Evolutionary conservation across 2,113 vertebrate genomes (phyloP).

Genomic region (Sphaerodactylus townsendi): DNA sequence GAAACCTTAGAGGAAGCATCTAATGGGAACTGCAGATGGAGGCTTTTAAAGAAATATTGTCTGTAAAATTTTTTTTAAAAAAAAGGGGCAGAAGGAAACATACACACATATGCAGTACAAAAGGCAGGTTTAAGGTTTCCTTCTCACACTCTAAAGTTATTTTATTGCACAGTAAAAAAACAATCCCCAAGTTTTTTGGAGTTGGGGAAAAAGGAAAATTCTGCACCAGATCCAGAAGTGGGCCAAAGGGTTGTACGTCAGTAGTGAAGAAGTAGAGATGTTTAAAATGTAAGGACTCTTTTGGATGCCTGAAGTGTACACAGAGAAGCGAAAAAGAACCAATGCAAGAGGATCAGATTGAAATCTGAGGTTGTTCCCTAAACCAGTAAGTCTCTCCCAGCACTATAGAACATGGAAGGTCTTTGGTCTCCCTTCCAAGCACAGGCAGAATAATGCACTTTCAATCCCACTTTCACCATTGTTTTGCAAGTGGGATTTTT

Average conservation of each 20-base stretch:
- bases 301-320: neutral
- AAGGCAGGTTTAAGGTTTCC: constrained; percentile 66
- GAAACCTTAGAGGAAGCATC: constrained; percentile 97
- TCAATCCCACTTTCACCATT: too few species aligned
- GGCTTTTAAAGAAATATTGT: constrained; percentile 96
- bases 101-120: constrained; percentile 7
- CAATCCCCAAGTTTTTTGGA: constrained; percentile 52
- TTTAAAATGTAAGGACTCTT: constrained; percentile 33
- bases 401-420: neutral
- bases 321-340: neutral
- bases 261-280: neutral
- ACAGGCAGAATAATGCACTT: too few species aligned
- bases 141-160: constrained; percentile 68
- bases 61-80: constrained; percentile 68
- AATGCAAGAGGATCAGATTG: neutral
- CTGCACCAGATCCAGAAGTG: constrained; percentile 41
- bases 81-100: constrained; percentile 31
- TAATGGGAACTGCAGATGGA: constrained; percentile 98
- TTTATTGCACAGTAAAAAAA: constrained; percentile 76
- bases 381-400: neutral
- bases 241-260: constrained; percentile 40
- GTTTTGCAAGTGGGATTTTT: too few species aligned
- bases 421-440: too few species aligned
- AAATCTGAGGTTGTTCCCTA: neutral
- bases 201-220: constrained; percentile 70